Base-by-base conservation (phyloP, 2,888 invertebrate species). In the Coelinius sp. region DNA sequence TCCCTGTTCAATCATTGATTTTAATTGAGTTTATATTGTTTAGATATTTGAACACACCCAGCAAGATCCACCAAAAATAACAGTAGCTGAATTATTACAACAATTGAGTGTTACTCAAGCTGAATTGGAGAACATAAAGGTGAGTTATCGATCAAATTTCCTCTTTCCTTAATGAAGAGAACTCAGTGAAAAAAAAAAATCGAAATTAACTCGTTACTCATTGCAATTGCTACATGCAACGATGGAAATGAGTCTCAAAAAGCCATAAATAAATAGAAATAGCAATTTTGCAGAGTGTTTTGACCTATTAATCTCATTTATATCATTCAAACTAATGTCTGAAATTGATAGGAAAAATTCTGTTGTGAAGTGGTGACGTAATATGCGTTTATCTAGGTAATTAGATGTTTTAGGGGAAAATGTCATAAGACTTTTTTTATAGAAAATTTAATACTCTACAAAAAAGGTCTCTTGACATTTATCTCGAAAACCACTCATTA, bases 81-180 rank as follows among this genome's bases (percentile, higher is more conserved):
- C 95, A 62, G 94, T 95, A 78, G 93, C 94, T 81, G 94, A 95
- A 87, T 90, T 96, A 81, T 89, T 95, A 82, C 93, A 94, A 86
- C 94, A 95, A 88, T 89, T 96, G 83, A 94, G 95, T 89, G 93
- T 94, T 79, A 95, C 95, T 27, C 94, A 95, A 89, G 93, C 92
- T 46, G 95, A 96, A 90, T 91, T 96, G 88, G 95, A 95, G 88
- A 95, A 94, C 89, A 92, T 96, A 85, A 93, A 94, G 93, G 95
- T 95, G 90, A 91, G 91, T 87, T 71, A 20, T 22, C 31, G 49
- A 49, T 49, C 20, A 17, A 20, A 27, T n/a, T 25, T 25, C 27
- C 56, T 56, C 20, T 27, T 27, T n/a, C 25, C n/a, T 20, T 25
- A 27, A 56, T 25, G 25, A 27, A 25, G n/a, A 25, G 25, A 56